Base-by-base conservation (phyloP, 2,113 vertebrate species). In the Phrynosoma platyrhinos region DNA sequence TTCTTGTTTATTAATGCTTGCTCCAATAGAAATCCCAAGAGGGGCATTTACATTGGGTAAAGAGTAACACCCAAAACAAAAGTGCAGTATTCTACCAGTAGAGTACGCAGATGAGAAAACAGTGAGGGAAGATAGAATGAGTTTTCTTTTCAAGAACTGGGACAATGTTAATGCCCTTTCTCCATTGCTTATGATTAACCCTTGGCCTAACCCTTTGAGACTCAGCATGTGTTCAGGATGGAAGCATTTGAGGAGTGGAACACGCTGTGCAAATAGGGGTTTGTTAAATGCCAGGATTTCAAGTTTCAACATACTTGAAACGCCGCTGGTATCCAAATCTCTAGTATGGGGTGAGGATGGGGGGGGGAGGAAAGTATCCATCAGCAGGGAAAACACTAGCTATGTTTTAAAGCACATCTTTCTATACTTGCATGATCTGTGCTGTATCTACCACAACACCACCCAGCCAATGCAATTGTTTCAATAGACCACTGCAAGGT, bases 1-100 rank as follows among this genome's bases (percentile, higher is more conserved):
- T 89, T 82, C 83, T 0, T 0, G 85, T 90, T 77, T 89, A 92
- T 91, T 96, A 94, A 94, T 76, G 79, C 84, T 95, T 90, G 91
- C 91, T 92, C 90, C 91, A 87, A 74, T 89, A 91, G 91, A 94
- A 91, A 91, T 79, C 81, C 76, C 76, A 79, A 78, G 79, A 16
- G n/a, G 79, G 75, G 74, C 86, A 92, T 94, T 93, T 95, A 87
- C 82, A 91, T 76, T 71, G 88, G 89, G 82, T 76, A 90, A 80
- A 42, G 86, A 69, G 2, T 58, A 85, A 87, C n/a, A 84, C 90
- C 69, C 9, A 72, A 23, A 72, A 72, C 8, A 32, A 52, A 91
- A 75, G 77, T 40, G 68, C 40, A 71, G 87, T 84, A 86, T 78
- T 66, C 88, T 52, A 55, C 74, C 0, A 53, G n/a, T 87, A 88